phyloP scores from a whole-genome alignment of 2,888 invertebrate genomes.

The Chorisops tibialis region DNA sequence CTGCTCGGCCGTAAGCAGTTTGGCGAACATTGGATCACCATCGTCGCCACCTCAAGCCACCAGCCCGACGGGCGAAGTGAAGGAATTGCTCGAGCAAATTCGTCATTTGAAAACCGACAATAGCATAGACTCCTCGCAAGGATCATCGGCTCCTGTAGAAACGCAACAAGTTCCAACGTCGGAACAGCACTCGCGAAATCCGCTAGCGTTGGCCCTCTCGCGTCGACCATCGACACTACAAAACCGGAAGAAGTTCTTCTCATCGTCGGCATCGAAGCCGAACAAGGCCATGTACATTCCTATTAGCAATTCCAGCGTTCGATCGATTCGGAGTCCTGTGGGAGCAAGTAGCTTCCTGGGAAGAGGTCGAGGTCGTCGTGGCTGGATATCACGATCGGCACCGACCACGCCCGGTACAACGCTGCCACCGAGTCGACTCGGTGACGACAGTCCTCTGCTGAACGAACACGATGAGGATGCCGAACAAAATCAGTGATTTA shows the following conservation, averaged over 20 bases:
- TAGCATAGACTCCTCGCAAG: constrained; percentile 44
- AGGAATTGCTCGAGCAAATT: constrained; percentile 70
- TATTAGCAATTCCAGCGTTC: constrained; percentile 47
- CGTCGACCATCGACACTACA: constrained; percentile 45
- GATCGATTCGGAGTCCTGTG: constrained; percentile 46
- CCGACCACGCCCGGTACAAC: constrained; percentile 71
- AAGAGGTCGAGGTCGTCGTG: constrained; percentile 52
- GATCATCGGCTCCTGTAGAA: constrained; percentile 27
- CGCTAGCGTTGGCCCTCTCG: constrained; percentile 13
- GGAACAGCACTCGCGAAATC: not conserved
- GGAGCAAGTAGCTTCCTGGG: constrained; percentile 46
- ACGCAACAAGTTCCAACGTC: not conserved
- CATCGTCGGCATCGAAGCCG: constrained; percentile 47
- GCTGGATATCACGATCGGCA: constrained; percentile 72
- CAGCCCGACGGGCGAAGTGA: constrained; percentile 73
- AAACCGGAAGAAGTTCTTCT: constrained; percentile 53
- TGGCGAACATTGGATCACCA: constrained; percentile 64
- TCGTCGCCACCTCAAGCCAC: constrained; percentile 77
- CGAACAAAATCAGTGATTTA: constrained; percentile 36
- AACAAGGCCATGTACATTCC: constrained; percentile 72
- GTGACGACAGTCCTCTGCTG: constrained; percentile 63
- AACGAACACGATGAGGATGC: constrained; percentile 57
- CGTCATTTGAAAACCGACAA: constrained; percentile 60
- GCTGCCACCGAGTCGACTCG: constrained; percentile 62
- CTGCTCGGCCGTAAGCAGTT: constrained; percentile 66